A percentile compares a stretch with the other conserved stretches of the same genome.
Conservation (phyloP, 2,797 vertebrate genomes). For the Gambelia wislizenii region DNA sequence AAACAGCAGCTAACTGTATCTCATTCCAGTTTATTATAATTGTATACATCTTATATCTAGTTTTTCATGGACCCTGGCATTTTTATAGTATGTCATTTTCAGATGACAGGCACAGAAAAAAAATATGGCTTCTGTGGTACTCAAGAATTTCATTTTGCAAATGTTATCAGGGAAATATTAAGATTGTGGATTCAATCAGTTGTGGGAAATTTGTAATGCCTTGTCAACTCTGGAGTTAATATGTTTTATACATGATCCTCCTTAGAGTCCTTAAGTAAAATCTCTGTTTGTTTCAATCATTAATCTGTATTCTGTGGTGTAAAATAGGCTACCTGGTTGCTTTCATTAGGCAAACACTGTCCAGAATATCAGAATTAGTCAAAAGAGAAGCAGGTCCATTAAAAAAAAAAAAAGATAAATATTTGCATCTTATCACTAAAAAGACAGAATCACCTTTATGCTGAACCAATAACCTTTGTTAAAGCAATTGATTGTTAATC, state of each 20-base stretch:
- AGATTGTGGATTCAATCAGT: slow-evolving; percentile 11
- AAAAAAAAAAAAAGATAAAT: slow-evolving; percentile 49
- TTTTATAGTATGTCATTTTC: slow-evolving; percentile 10
- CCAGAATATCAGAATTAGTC: slow-evolving; percentile 64
- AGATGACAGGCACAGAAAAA: not conserved
- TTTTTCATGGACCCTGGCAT: not conserved
- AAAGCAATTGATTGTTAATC: not conserved
- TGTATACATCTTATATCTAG: slow-evolving; percentile 34
- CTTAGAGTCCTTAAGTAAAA: slow-evolving; percentile 25
- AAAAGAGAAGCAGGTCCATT: slow-evolving; percentile 59
- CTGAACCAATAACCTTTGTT: not conserved
- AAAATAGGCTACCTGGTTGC: slow-evolving; percentile 32
- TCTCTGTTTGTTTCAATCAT: slow-evolving; percentile 56
- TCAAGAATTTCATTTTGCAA: slow-evolving; percentile 42
- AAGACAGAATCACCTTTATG: not conserved
- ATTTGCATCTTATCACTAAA: slow-evolving; percentile 3
- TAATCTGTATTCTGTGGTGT: slow-evolving; percentile 50
- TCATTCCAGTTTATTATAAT: slow-evolving; percentile 16
- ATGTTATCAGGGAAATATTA: slow-evolving; percentile 38
- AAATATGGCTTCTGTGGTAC: slow-evolving; percentile 18
- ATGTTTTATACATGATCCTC: slow-evolving; percentile 4
- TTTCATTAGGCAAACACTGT: slow-evolving; percentile 54
- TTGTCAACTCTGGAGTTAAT: slow-evolving; percentile 41
- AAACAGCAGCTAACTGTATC: slow-evolving; percentile 1
- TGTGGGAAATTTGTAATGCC: slow-evolving; percentile 50